Evolutionary conservation across 2,797 vertebrate genomes (phyloP).

Genomic region (Myioborus miniatus): DNA sequence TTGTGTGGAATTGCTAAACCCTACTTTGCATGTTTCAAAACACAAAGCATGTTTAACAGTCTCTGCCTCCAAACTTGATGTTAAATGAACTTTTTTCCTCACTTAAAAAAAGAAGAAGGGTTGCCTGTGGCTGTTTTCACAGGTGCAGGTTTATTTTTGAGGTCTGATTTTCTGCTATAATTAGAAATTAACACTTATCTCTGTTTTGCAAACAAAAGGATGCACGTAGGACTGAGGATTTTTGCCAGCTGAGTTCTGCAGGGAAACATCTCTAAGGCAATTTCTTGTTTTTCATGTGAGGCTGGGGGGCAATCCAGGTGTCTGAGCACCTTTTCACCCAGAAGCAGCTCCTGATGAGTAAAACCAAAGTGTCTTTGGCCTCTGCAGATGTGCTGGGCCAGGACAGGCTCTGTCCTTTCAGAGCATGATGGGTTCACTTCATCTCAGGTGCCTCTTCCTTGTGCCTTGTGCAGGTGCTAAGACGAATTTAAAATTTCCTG

Average conservation of each 20-base stretch:
- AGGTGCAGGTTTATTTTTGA: neutral
- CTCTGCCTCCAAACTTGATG: neutral
- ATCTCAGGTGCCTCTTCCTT: neutral
- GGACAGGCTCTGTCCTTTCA: neutral
- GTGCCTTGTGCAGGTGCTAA: too few relatives aligned
- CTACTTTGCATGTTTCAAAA: neutral
- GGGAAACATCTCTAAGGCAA: neutral
- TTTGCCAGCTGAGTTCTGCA: neutral
- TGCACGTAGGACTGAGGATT: neutral
- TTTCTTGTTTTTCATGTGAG: neutral
- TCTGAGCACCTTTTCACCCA: neutral
- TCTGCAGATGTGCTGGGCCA: neutral
- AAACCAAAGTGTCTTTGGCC: neutral
- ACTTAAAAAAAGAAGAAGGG: neutral
- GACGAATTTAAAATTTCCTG: accelerated
- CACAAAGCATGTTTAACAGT: neutral
- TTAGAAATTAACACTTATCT: neutral
- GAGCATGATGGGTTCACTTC: accelerated
- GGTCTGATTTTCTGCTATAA: neutral
- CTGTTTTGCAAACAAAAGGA: neutral
- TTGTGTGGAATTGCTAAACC: neutral
- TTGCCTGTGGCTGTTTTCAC: neutral
- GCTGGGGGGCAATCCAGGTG: neutral
- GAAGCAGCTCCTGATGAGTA: neutral
- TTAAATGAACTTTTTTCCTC: neutral